A percentile compares a stretch with the other conserved stretches of the same genome.
These are phyloP conservation scores for Shinisaurus crocodilurus DNA, from an alignment of 2,113 vertebrate species.

Conservation along the genomic window DNA sequence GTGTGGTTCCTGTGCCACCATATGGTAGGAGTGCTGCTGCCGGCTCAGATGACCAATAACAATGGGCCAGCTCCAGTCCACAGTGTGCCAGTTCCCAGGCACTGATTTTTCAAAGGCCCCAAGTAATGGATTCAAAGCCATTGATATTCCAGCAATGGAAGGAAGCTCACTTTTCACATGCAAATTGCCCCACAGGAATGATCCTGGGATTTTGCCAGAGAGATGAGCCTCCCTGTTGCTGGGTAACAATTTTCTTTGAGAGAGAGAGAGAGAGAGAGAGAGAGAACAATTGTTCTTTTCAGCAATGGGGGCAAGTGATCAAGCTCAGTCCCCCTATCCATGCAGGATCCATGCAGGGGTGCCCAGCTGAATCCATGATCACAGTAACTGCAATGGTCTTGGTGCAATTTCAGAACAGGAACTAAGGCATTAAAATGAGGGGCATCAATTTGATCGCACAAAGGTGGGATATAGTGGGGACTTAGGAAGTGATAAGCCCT, in stretches of 20 bases:
- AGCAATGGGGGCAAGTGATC: not conserved
- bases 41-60: not conserved
- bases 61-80: not conserved
- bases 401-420: not conserved
- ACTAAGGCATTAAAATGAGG: not conserved
- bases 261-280: not conserved
- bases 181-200: constrained; percentile 29
- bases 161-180: constrained; percentile 37
- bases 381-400: not conserved
- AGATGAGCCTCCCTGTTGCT: constrained; percentile 33
- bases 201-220: constrained; percentile 36
- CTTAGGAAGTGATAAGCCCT: not conserved
- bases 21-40: not conserved
- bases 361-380: not conserved
- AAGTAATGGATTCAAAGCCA: constrained; percentile 8
- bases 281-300: not conserved
- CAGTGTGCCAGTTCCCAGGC: constrained; percentile 17
- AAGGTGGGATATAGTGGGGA: not conserved
- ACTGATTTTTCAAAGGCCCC: not conserved
- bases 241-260: constrained; percentile 6
- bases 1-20: constrained; percentile 9
- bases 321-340: not conserved
- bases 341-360: not conserved
- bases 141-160: constrained; percentile 12
- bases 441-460: not conserved